Conservation (phyloP, 2,888 invertebrate genomes). For the Polyploca ridens region DNA sequence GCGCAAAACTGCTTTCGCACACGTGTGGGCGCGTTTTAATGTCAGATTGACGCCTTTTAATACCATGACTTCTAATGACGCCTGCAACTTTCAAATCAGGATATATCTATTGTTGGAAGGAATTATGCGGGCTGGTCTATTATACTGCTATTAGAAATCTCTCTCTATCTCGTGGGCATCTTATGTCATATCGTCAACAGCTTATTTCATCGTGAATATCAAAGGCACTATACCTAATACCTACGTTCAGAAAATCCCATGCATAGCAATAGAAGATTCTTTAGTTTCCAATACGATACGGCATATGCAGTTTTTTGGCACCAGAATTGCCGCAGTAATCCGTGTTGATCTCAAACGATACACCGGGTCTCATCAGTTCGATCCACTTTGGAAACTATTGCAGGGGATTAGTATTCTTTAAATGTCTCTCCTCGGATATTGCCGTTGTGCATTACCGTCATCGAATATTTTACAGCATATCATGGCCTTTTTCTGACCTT, state of each 20-base stretch:
- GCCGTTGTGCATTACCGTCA: background rate
- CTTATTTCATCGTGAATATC: background rate
- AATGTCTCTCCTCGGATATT: background rate
- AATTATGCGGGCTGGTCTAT: background rate
- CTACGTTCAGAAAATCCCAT: too few relatives aligned
- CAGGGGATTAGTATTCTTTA: background rate
- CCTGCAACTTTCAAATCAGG: constrained; percentile 1
- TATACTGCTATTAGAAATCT: background rate
- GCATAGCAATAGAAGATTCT: background rate
- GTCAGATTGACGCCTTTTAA: background rate
- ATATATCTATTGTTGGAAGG: constrained; percentile 1
- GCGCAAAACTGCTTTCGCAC: background rate
- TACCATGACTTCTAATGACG: background rate
- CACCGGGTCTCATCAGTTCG: background rate
- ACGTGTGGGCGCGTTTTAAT: constrained; percentile 5
- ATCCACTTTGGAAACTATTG: background rate
- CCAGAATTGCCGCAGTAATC: constrained; percentile 1
- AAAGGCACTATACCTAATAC: too few relatives aligned
- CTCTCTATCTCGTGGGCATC: too few relatives aligned
- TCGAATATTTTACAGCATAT: background rate
- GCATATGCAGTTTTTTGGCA: background rate
- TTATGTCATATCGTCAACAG: background rate
- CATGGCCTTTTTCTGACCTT: too few relatives aligned
- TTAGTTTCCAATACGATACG: background rate
- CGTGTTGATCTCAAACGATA: background rate